A percentile compares a stretch with the other conserved stretches of the same genome.
Conservation (phyloP, 1,140 invertebrate species). For the Mizuhopecten yessoensis region DNA sequence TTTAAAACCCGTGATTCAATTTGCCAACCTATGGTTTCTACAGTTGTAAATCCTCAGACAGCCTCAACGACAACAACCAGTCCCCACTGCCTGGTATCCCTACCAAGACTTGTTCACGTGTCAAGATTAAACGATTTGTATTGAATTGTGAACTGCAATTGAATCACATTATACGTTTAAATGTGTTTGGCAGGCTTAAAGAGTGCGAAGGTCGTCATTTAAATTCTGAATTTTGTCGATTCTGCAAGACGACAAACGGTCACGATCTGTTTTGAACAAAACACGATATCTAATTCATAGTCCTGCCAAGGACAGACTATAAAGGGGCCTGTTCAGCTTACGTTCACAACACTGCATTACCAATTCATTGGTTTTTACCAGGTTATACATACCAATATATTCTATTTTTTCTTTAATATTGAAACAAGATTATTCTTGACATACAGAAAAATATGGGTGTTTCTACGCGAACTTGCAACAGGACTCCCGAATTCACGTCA, state of each 20-base stretch:
- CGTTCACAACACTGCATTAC: background rate
- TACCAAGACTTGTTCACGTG: background rate
- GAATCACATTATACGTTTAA: background rate
- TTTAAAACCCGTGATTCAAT: background rate
- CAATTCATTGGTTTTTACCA: background rate
- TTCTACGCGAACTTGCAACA: background rate
- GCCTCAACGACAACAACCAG: background rate
- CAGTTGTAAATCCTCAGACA: background rate
- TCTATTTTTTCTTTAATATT: background rate
- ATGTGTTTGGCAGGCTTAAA: conserved; percentile 26
- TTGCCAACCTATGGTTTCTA: background rate
- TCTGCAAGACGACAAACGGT: conserved; percentile 6
- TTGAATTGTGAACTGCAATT: conserved; percentile 34
- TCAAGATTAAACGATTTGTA: conserved; percentile 39
- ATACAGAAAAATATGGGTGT: background rate
- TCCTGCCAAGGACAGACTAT: background rate
- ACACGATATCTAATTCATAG: background rate
- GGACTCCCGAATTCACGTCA: background rate
- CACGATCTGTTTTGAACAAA: background rate
- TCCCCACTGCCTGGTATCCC: background rate
- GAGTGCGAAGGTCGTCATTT: background rate
- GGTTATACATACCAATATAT: background rate
- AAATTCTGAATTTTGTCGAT: background rate
- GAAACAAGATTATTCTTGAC: background rate
- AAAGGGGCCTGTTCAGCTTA: background rate